Conservation (phyloP, 2,113 vertebrate genomes). For the Chrysemys picta region DNA sequence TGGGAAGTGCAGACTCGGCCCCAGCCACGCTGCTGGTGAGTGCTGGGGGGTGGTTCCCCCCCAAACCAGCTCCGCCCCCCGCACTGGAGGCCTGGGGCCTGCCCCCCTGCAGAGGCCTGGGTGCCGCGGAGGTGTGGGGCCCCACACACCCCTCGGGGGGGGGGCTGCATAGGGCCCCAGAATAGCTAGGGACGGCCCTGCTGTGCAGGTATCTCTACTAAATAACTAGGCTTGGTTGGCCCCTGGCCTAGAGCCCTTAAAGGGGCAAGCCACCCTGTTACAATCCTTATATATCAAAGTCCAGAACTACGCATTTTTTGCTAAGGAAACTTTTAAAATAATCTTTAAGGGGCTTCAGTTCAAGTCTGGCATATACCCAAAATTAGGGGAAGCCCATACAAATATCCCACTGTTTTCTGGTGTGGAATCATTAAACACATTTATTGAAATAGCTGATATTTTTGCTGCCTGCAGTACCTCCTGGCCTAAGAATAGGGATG, state of each 20-base stretch:
- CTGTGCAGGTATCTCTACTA: not conserved
- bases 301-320: not conserved
- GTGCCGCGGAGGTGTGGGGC: too few species aligned
- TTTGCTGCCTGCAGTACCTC: not conserved
- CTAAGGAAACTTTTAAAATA: not conserved
- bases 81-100: too few species aligned
- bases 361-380: not conserved
- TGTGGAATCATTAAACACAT: not conserved
- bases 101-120: too few species aligned
- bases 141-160: too few species aligned
- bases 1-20: too few species aligned
- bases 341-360: not conserved
- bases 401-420: not conserved
- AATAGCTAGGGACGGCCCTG: too few species aligned
- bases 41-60: too few species aligned
- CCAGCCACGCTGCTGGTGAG: too few species aligned
- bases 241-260: not conserved
- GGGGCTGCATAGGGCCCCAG: too few species aligned
- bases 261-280: not conserved
- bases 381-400: not conserved
- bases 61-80: too few species aligned
- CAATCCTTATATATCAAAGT: not conserved
- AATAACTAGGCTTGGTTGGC: not conserved
- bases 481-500: not conserved
- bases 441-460: not conserved